These are phyloP conservation scores for Microctonus aethiopoides DNA, from an alignment of 2,888 invertebrate genomes.

Conservation along the genomic window DNA sequence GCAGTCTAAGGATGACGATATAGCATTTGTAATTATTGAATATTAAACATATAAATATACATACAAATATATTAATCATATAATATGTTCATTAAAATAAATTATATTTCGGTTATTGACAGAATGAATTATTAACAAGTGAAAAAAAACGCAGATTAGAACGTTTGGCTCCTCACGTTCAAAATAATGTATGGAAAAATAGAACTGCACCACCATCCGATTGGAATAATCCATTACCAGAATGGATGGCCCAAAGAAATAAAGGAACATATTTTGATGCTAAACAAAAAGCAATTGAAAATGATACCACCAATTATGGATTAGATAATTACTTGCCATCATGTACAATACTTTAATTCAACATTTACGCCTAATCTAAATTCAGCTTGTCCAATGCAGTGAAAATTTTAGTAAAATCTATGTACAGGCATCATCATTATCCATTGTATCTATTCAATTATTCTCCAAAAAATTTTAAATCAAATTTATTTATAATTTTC, in stretches of 20 bases:
- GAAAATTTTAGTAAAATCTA: too few species aligned
- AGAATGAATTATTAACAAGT: slow-evolving; percentile 77
- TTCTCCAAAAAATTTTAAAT: too few species aligned
- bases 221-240: slow-evolving; percentile 86
- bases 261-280: slow-evolving; percentile 75
- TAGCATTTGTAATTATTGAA: slow-evolving; percentile 76
- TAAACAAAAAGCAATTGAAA: slow-evolving; percentile 74
- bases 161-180: slow-evolving; percentile 76
- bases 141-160: slow-evolving; percentile 75
- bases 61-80: too few species aligned
- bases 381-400: too few species aligned
- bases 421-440: too few species aligned
- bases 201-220: slow-evolving; percentile 80
- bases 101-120: background rate
- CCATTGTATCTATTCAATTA: too few species aligned
- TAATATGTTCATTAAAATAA: too few species aligned
- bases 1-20: slow-evolving; percentile 71
- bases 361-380: too few species aligned
- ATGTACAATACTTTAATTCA: slow-evolving; percentile 48
- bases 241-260: slow-evolving; percentile 77
- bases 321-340: slow-evolving; percentile 29
- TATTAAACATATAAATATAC: too few species aligned
- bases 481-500: too few species aligned
- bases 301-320: slow-evolving; percentile 58
- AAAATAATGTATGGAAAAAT: slow-evolving; percentile 84